Conservation (phyloP, 2,113 vertebrate genomes). For the Spilogale gracilis region DNA sequence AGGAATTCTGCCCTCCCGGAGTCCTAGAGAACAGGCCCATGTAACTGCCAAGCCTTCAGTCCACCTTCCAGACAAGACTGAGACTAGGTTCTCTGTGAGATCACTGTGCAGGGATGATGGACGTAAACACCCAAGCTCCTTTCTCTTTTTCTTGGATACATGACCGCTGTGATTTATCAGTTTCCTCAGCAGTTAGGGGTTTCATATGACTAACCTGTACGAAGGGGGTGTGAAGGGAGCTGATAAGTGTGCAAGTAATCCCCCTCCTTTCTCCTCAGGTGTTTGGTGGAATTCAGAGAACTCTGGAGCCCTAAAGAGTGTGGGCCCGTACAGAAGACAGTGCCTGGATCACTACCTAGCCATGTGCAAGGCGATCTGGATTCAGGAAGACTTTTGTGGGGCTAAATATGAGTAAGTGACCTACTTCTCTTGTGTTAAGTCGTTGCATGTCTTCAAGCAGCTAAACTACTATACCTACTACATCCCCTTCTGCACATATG, state of each 20-base stretch:
- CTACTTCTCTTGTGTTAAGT: neutral
- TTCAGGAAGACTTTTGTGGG: neutral
- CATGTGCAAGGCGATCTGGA: neutral
- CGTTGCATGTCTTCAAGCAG: neutral
- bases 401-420: neutral
- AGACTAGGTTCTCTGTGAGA: neutral
- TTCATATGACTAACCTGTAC: neutral
- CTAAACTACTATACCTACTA: neutral
- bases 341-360: neutral
- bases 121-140: neutral
- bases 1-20: neutral
- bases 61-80: neutral
- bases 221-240: neutral
- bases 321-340: neutral
- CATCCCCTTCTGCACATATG: neutral
- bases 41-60: neutral
- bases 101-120: neutral
- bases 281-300: neutral
- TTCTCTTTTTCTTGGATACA: neutral
- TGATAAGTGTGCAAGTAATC: fast-evolving
- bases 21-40: neutral
- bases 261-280: neutral
- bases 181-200: neutral
- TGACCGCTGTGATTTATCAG: neutral
- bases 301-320: neutral